Base-by-base conservation (phyloP, 2,888 invertebrate species). In the Mimachlamys varia region DNA sequence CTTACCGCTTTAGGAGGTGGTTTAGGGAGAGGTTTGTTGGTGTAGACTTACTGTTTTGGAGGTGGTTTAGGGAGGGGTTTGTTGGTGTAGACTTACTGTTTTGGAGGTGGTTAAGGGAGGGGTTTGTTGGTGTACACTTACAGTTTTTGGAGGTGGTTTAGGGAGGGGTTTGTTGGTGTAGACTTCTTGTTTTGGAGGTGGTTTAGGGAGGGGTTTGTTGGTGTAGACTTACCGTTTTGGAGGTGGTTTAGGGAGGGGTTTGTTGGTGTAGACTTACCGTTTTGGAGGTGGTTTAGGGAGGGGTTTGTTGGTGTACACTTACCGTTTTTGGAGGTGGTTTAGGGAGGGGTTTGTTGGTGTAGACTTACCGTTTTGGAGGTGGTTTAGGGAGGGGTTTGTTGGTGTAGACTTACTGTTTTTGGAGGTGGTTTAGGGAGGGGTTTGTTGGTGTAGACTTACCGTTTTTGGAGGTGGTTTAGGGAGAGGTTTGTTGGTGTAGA, bases 281-380 rank as follows among this genome's bases (percentile, higher is more conserved):
- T 76, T 76, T 76, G 76, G 76, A 33, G 76, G 76, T 27, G 76
- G 76, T 33, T 76, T 76, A 7, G 76, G 76, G 76, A 76, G 76
- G 5, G 76, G 76, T 27, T 76, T 76, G 12, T 76, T 17, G 7
- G 7, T 19, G 33, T 76, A 76, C n/a, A 76, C 76, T 76, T 76
- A 76, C 76, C 27, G 19, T 27, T 76, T 76, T 76, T 27, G 76
- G 76, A 33, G 76, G 76, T 27, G 76, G 76, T 33, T 76, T 76
- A 7, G 76, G 76, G 76, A 76, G 76, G 5, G 76, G 76, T 27
- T 76, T 76, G 12, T 76, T 17, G 7, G 7, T 19, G 33, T 76
- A 76, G 1, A 76, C 76, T 76, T 76, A 76, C 76, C 27, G 19
- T 27, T 76, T 76, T 76, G 76, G 76, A 33, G 76, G 76, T 27